phyloP scores from a whole-genome alignment of 1,140 invertebrate species.

The Druon quercuslanigerum region DNA sequence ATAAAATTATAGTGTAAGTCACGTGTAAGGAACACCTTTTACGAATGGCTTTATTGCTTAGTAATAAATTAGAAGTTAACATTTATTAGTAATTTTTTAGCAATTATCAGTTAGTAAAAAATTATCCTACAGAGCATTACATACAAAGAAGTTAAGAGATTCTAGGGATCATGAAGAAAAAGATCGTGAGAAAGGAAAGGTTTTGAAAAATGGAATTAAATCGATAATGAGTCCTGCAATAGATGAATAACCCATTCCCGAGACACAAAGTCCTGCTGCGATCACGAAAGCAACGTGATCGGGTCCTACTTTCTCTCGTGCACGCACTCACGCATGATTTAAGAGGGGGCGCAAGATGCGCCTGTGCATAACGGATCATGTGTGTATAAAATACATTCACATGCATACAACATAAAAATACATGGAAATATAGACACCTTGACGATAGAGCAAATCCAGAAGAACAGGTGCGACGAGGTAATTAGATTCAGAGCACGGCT shows the following conservation, averaged over 20 bases:
- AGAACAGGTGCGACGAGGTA: constrained; percentile 39
- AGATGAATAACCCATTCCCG: background rate
- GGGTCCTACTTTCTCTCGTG: constrained; percentile 49
- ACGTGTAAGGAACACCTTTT: too few species aligned
- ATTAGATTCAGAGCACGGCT: constrained; percentile 42
- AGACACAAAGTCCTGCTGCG: constrained; percentile 38
- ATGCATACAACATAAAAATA: background rate
- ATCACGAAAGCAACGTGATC: constrained; percentile 39
- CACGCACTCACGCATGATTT: constrained; percentile 40
- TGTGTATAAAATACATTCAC: constrained; percentile 4
- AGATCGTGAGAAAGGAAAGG: too few species aligned
- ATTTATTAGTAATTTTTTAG: too few species aligned
- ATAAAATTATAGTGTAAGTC: too few species aligned
- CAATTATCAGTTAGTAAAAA: too few species aligned
- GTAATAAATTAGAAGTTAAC: too few species aligned
- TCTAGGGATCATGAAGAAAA: too few species aligned
- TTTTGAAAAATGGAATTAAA: constrained; percentile 3
- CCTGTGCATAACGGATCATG: constrained; percentile 33
- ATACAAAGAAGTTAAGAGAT: too few species aligned
- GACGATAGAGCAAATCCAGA: background rate
- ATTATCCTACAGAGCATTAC: too few species aligned
- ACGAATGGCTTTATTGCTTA: too few species aligned
- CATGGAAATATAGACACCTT: background rate
- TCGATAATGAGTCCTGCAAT: constrained; percentile 9
- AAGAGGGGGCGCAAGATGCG: constrained; percentile 39